Evolutionary conservation across 2,797 vertebrate genomes (phyloP).

Genomic region (Diglossa cyanea): DNA sequence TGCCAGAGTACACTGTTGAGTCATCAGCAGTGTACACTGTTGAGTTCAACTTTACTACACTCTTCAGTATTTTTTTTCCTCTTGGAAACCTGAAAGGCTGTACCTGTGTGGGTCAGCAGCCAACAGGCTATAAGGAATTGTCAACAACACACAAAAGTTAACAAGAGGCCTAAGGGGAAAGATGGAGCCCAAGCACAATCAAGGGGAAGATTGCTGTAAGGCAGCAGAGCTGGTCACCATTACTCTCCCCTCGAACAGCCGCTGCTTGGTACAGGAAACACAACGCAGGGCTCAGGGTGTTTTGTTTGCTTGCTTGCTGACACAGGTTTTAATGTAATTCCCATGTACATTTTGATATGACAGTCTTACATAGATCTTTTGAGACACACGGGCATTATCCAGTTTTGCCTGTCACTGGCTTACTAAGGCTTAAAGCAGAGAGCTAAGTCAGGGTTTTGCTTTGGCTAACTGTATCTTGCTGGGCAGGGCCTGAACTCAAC

Average conservation of each 20-base stretch:
- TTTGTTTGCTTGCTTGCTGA: conserved; percentile 49
- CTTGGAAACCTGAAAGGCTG: neutral
- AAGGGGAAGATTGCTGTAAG: rapidly evolving
- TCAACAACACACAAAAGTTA: neutral
- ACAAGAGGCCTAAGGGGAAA: neutral
- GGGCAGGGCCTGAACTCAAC: neutral
- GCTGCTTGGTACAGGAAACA: neutral
- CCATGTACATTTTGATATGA: conserved; percentile 69
- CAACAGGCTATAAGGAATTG: neutral
- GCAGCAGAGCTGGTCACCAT: neutral
- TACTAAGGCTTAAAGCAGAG: conserved; percentile 68
- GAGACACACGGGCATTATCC: conserved; percentile 49
- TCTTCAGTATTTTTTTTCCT: neutral
- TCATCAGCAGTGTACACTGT: neutral
- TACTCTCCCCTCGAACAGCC: neutral
- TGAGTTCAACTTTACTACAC: neutral
- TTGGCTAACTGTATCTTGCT: neutral
- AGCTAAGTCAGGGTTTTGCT: neutral
- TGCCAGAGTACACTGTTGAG: neutral
- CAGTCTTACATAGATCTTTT: conserved; percentile 69
- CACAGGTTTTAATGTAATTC: conserved; percentile 73
- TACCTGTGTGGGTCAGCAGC: neutral
- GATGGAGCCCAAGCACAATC: neutral
- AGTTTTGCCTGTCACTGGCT: conserved; percentile 52
- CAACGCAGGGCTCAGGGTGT: neutral